These are phyloP conservation scores for Glandiceps talaboti DNA, from an alignment of 53 echinoderm and acorn worm genomes.

Conservation along the genomic window DNA sequence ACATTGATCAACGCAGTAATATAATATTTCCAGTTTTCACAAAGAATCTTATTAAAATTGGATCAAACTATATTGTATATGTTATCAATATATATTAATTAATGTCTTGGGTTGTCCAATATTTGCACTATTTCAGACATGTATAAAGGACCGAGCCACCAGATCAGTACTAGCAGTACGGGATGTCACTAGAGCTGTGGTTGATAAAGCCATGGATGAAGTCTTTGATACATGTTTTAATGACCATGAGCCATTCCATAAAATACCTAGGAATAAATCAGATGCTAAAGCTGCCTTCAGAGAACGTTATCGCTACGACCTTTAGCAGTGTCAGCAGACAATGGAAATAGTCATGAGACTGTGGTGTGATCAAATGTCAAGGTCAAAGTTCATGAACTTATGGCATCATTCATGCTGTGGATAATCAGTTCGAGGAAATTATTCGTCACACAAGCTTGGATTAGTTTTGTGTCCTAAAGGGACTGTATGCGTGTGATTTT, in stretches of 20 bases:
- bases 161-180: conserved; percentile 61
- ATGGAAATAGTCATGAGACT: no score
- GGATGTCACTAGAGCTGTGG: conserved; percentile 36
- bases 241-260: conserved; percentile 70
- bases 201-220: conserved; percentile 41
- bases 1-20: no score
- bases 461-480: no score
- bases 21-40: no score
- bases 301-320: neutral
- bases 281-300: conserved; percentile 28
- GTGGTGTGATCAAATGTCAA: no score
- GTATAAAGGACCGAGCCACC: conserved; percentile 63
- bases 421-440: neutral
- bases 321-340: neutral
- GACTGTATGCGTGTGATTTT: no score
- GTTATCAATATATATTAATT: no score
- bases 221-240: conserved; percentile 78
- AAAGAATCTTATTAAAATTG: neutral
- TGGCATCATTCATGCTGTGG: neutral
- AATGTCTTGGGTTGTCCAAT: no score
- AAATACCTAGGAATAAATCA: conserved; percentile 45
- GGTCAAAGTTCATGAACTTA: no score
- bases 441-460: no score
- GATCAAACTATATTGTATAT: no score
- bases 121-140: conserved; percentile 52